Conservation (phyloP, 2,113 vertebrate species). For the Murina feae region DNA sequence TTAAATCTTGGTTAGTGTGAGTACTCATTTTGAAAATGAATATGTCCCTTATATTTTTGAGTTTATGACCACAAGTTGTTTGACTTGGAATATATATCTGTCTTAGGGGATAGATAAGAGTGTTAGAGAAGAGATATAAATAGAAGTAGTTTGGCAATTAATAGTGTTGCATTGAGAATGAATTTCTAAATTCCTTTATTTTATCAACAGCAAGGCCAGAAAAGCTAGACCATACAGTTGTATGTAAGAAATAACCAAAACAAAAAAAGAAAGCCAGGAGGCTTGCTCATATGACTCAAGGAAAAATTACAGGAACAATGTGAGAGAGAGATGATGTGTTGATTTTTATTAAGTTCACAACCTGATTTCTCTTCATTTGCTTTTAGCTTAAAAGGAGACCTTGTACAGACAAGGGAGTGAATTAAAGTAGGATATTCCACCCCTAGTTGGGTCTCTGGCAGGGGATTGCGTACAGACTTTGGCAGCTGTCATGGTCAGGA, state of each 20-base stretch:
- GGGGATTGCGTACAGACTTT: neutral
- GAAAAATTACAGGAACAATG: neutral
- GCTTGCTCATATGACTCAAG: neutral
- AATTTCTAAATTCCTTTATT: neutral
- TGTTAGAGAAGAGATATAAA: neutral
- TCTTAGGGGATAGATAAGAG: too few species aligned
- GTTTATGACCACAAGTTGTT: neutral
- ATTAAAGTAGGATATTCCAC: neutral
- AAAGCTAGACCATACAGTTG: neutral
- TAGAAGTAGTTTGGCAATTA: neutral
- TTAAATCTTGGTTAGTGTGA: neutral
- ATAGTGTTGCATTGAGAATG: neutral
- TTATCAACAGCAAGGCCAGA: neutral
- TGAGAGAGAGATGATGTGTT: fast-evolving
- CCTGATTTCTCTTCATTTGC: neutral
- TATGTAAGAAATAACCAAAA: neutral
- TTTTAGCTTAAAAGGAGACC: neutral
- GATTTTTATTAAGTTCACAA: neutral
- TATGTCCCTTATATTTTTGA: neutral
- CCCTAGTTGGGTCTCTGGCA: neutral
- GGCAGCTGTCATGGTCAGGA: neutral
- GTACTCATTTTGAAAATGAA: neutral
- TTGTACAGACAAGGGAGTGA: neutral
- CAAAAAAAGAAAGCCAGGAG: neutral
- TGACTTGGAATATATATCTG: neutral